Conservation (phyloP, 1,140 invertebrate genomes). For the Homarus americanus region DNA sequence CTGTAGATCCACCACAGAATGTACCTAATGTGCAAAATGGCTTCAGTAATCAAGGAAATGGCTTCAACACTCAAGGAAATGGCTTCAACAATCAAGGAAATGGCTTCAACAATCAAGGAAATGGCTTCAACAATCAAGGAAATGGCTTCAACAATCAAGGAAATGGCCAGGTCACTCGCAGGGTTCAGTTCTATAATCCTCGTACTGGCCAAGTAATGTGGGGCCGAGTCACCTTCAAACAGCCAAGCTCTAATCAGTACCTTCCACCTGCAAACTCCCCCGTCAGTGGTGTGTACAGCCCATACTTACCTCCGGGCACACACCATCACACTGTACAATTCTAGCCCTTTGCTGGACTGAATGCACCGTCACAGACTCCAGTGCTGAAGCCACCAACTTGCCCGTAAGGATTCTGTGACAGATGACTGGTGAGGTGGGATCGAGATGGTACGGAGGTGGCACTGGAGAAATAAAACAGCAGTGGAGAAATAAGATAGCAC, state of each 20-base stretch:
- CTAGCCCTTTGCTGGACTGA: not conserved
- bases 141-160: not conserved
- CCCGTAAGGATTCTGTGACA: no score
- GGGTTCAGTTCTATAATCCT: not conserved
- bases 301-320: not conserved
- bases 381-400: no score
- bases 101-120: not conserved
- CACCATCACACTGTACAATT: not conserved
- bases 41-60: not conserved
- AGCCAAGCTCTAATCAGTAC: not conserved
- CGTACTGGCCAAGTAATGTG: not conserved
- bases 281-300: not conserved
- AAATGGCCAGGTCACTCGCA: not conserved
- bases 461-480: no score
- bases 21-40: not conserved
- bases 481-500: no score
- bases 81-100: not conserved
- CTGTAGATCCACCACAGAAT: not conserved
- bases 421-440: no score
- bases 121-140: not conserved
- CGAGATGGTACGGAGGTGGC: no score
- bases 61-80: not conserved
- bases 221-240: not conserved
- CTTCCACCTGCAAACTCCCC: not conserved
- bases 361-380: not conserved